Evolutionary conservation across 2,797 vertebrate species (phyloP).

Genomic region (Avahi laniger): DNA sequence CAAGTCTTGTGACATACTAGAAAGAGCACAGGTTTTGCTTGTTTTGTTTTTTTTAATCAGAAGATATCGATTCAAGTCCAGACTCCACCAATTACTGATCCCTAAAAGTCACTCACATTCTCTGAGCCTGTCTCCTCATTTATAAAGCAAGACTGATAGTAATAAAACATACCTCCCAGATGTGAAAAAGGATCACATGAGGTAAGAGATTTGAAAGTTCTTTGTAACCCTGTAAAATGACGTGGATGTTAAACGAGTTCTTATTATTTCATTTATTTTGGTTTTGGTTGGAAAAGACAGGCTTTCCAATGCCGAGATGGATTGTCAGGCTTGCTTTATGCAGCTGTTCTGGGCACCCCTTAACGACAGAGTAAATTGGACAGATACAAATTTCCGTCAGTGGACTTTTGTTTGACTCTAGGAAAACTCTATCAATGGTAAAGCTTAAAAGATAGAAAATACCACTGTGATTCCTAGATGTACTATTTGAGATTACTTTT

Average conservation of each 20-base stretch:
- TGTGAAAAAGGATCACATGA: not conserved
- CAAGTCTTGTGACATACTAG: not conserved
- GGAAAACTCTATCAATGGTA: not conserved
- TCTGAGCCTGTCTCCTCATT: not conserved
- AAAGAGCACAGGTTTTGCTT: not conserved
- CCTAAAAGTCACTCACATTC: not conserved
- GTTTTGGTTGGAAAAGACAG: not conserved
- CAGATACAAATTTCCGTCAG: not conserved
- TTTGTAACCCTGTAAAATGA: conserved; percentile 1
- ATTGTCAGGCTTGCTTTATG: not conserved
- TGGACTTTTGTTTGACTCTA: conserved; percentile 25
- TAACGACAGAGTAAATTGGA: not conserved
- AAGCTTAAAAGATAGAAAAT: not conserved
- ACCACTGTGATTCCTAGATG: not conserved
- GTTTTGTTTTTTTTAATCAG: not conserved
- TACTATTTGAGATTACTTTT: not conserved
- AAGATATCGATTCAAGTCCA: not conserved
- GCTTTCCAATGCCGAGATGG: not conserved
- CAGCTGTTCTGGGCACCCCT: not conserved
- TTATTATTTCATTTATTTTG: not conserved
- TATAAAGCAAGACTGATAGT: not conserved
- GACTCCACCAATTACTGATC: not conserved
- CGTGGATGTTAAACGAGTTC: not conserved
- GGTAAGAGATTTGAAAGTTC: not conserved
- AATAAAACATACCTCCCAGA: not conserved